These are phyloP conservation scores for Synanthedon formicaeformis DNA, from an alignment of 2,888 invertebrate species.

Conservation along the genomic window DNA sequence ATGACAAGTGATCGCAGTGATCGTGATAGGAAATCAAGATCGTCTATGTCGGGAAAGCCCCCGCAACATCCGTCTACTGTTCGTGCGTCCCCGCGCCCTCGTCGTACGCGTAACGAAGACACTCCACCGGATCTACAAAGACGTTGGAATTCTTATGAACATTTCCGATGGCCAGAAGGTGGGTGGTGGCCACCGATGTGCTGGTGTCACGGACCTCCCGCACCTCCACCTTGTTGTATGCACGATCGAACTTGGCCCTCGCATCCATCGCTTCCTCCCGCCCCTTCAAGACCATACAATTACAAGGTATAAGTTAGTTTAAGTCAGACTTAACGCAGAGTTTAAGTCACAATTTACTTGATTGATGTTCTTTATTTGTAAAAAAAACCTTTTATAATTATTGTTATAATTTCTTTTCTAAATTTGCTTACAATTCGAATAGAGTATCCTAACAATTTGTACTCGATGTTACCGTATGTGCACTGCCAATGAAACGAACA, in stretches of 20 bases:
- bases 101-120: slow-evolving; percentile 46
- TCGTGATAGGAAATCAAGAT: slow-evolving; percentile 74
- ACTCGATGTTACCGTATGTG: too few relatives aligned
- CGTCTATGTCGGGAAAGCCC: slow-evolving; percentile 68
- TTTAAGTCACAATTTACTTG: too few relatives aligned
- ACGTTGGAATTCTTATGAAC: slow-evolving; percentile 69
- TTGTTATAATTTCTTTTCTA: too few relatives aligned
- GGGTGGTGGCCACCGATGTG: slow-evolving; percentile 62
- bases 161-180: slow-evolving; percentile 72
- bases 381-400: too few relatives aligned
- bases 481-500: too few relatives aligned
- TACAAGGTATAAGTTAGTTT: slow-evolving; percentile 22
- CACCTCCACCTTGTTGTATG: slow-evolving; percentile 58
- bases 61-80: slow-evolving; percentile 56
- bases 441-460: too few relatives aligned
- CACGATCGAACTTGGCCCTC: slow-evolving; percentile 63
- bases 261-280: slow-evolving; percentile 53
- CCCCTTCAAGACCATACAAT: slow-evolving; percentile 43
- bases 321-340: slow-evolving; percentile 1
- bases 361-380: too few relatives aligned
- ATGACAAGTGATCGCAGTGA: slow-evolving; percentile 65
- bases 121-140: slow-evolving; percentile 56
- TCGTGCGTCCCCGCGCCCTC: slow-evolving; percentile 51
- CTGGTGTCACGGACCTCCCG: slow-evolving; percentile 60
- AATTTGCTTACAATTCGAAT: too few relatives aligned